Base-by-base conservation (phyloP, 2,113 vertebrate genomes). In the Hoplias malabaricus region DNA sequence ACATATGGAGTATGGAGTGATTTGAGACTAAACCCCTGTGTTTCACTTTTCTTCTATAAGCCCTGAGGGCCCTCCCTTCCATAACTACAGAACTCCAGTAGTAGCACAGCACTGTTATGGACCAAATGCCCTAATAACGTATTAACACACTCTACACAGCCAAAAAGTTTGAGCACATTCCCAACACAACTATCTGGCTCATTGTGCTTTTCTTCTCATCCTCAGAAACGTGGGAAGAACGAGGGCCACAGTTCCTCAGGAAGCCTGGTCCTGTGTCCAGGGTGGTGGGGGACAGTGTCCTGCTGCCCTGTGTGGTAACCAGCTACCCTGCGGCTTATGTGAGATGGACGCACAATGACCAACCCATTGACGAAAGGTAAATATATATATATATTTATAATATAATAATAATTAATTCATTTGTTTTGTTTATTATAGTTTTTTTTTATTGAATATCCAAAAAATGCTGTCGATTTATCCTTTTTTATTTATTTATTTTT, bases 261-360 rank as follows among this genome's bases (percentile, higher is more conserved):
- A 89, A 92, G 31, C 96, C 98, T 0, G 84, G 66, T 4, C 61
- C 94, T 0, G 84, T 94, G 2, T 92, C 82, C 1, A 94, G 87
- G 86, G 87, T 90, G 5, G 38, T 83, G 13, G 96, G 96, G 4
- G 90, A 94, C 79, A 91, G 70, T 0, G 91, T 88, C 0, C 62
- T 98, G 63, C 86, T 99, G 40, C 93, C 96, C 0, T 98, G 97
- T 11, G 90, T 95, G 6, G 91, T 90, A 0, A 42, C 80, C 0
- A 95, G 94, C 1, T 90, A 86, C 85, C 98, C 96, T 2, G 7
- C 75, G 0, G 94, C 96, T 0, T 59, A 61, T 0, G 6, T 96
- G 50, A 86, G 85, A 1, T 99, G 97, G 98, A 93, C 88, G 79
- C 88, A 94, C 0, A 91, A 91, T 75, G 94, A 96, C 14, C 88